phyloP scores from a whole-genome alignment of 2,888 invertebrate species.

The Leucophora obtusa region DNA sequence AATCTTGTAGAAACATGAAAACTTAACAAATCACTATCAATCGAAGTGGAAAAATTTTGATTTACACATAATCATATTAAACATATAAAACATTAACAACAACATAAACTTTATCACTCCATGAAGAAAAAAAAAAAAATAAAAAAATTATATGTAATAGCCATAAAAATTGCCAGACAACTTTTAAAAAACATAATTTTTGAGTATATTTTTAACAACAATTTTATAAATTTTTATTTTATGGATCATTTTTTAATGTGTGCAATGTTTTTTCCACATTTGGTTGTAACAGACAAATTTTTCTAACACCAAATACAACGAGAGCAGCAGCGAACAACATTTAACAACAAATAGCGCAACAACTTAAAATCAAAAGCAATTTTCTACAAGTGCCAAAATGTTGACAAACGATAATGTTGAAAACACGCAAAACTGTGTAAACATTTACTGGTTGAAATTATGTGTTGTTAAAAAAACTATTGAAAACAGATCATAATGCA shows the following conservation, averaged over 20 bases:
- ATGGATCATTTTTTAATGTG: not conserved
- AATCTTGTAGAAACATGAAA: conserved; percentile 17
- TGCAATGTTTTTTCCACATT: conserved; percentile 10
- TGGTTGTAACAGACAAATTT: conserved; percentile 23
- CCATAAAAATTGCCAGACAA: conserved; percentile 28
- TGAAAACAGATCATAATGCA: conserved; percentile 14
- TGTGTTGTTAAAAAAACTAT: conserved; percentile 6
- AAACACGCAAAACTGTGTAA: conserved; percentile 31
- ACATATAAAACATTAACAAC: conserved; percentile 34
- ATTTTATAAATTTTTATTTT: conserved; percentile 14
- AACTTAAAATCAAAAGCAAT: conserved; percentile 29
- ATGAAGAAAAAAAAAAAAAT: not conserved
- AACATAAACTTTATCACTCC: conserved; percentile 15
- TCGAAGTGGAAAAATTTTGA: conserved; percentile 5
- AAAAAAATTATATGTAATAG: not conserved
- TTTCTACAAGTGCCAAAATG: conserved; percentile 47
- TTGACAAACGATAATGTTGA: conserved; percentile 55
- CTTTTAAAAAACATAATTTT: conserved; percentile 39
- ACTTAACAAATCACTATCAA: conserved; percentile 13
- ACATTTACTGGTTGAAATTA: not conserved
- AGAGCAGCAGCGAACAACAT: not conserved
- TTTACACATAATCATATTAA: conserved; percentile 36
- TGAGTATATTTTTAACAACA: not conserved
- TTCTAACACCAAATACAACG: conserved; percentile 10
- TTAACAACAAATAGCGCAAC: not conserved